Conservation (phyloP, 2,888 invertebrate species). For the Tyria jacobaeae region DNA sequence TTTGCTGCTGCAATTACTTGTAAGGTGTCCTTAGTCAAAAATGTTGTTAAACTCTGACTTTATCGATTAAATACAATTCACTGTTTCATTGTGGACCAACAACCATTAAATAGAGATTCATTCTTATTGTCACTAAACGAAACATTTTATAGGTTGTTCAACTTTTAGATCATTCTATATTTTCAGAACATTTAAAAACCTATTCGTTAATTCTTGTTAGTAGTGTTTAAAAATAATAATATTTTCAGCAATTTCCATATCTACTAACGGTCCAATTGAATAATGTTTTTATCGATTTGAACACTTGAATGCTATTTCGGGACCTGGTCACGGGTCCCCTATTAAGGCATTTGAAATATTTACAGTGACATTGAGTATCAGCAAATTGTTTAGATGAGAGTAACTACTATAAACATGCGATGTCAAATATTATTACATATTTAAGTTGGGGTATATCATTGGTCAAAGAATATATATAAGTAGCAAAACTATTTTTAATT, state of each 20-base stretch:
- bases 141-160: conserved; percentile 26
- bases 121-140: conserved; percentile 31
- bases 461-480: no score
- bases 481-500: no score
- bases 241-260: not conserved
- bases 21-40: conserved; percentile 31
- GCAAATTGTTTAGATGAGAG: not conserved
- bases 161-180: conserved; percentile 14
- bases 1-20: not conserved
- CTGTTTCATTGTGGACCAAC: conserved; percentile 47
- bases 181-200: not conserved
- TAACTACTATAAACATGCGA: not conserved
- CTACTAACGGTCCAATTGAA: not conserved
- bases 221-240: not conserved
- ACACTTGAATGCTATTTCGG: not conserved
- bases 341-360: not conserved
- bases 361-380: not conserved
- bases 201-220: not conserved
- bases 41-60: conserved; percentile 60
- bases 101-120: conserved; percentile 45
- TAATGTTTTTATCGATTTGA: not conserved
- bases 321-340: not conserved
- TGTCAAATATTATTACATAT: no score
- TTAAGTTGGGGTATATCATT: no score
- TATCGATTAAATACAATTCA: conserved; percentile 62